A percentile compares a stretch with the other conserved stretches of the same genome.
Conservation (phyloP, 2,888 invertebrate species). For the Myopa tessellatipennis region DNA sequence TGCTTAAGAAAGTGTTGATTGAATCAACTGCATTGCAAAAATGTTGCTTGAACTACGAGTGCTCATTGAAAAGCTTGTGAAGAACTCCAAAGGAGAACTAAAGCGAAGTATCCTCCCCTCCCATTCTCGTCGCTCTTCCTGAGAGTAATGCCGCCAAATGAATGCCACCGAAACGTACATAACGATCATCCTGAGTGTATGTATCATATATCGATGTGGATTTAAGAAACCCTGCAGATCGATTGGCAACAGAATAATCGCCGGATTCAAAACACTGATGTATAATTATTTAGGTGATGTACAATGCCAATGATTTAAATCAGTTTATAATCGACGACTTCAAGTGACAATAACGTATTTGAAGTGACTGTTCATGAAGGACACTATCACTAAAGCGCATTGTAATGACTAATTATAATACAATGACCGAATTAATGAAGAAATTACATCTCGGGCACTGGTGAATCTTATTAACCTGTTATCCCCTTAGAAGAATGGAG, state of each 20-base stretch:
- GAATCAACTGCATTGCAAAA: not conserved
- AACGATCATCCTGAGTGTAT: not conserved
- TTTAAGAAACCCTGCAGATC: too few species aligned
- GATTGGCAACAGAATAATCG: too few species aligned
- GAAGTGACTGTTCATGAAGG: not conserved
- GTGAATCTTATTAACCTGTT: too few species aligned
- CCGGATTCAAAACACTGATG: too few species aligned
- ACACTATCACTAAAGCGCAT: too few species aligned
- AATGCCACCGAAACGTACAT: not conserved
- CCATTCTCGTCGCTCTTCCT: not conserved
- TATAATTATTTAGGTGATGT: too few species aligned
- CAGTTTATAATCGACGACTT: not conserved
- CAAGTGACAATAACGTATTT: too few species aligned
- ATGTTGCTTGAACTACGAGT: not conserved
- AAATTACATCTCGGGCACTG: too few species aligned
- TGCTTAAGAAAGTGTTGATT: not conserved
- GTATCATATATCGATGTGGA: too few species aligned
- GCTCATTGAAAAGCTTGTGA: not conserved
- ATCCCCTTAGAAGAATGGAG: too few species aligned
- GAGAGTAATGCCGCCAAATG: not conserved
- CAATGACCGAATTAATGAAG: too few species aligned
- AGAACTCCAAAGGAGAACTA: not conserved
- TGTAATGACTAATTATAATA: too few species aligned
- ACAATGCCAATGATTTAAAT: not conserved
- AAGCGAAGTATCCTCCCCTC: slow-evolving; percentile 29